Conservation (phyloP, 2,113 vertebrate species). For the Leptobrachium ailaonicum region DNA sequence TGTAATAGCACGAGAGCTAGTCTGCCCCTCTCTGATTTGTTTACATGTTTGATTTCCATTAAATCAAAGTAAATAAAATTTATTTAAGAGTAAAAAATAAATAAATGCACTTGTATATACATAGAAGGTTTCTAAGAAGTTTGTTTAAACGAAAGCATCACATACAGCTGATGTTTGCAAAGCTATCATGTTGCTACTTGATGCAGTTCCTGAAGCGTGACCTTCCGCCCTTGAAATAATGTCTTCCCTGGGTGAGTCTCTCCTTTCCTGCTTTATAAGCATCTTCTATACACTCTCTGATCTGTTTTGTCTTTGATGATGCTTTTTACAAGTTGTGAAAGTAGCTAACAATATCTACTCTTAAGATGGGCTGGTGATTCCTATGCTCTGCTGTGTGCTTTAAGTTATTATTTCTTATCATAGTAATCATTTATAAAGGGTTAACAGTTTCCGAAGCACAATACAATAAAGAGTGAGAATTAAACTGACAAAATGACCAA, state of each 20-base stretch:
- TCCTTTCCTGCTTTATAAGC: slow-evolving; percentile 32
- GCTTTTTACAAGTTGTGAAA: slow-evolving; percentile 18
- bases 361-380: not conserved
- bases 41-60: not conserved
- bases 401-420: too few relatives aligned
- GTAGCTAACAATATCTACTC: slow-evolving; percentile 7
- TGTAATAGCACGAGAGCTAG: too few relatives aligned
- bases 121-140: not conserved
- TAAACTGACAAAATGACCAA: too few relatives aligned
- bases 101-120: not conserved
- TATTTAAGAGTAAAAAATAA: too few relatives aligned
- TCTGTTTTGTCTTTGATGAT: slow-evolving; percentile 17
- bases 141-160: not conserved
- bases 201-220: slow-evolving; percentile 9
- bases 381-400: not conserved
- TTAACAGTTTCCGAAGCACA: not conserved
- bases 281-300: slow-evolving; percentile 20
- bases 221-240: slow-evolving; percentile 24
- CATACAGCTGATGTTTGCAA: slow-evolving; percentile 17
- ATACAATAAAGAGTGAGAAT: too few relatives aligned
- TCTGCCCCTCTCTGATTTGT: too few relatives aligned
- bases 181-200: slow-evolving; percentile 28
- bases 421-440: too few relatives aligned
- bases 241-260: slow-evolving; percentile 25
- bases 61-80: not conserved